Percentiles rank a stretch among this genome's conserved stretches.
Evolutionary conservation across 2,888 invertebrate species (phyloP).

Genomic region (Geotrupes spiniger): DNA sequence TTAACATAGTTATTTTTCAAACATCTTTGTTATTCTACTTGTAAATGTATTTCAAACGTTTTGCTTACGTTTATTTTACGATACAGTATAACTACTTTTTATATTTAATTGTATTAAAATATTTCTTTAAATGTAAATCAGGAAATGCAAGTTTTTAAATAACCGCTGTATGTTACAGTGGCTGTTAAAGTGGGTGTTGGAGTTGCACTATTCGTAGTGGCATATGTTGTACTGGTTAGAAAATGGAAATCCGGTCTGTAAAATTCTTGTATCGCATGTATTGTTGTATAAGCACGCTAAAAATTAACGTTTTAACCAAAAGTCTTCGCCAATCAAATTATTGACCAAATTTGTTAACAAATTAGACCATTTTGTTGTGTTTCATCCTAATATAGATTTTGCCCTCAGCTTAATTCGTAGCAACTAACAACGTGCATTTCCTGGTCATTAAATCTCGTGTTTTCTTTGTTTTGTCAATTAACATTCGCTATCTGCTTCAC

Average conservation of each 20-base stretch:
- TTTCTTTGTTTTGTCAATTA: conserved; percentile 23
- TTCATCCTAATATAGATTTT: conserved; percentile 9
- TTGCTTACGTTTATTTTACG: not conserved
- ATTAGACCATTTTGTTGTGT: conserved; percentile 10
- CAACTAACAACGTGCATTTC: conserved; percentile 48
- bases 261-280: conserved; percentile 27
- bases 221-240: conserved; percentile 81
- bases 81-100: not conserved
- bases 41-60: no score
- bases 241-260: conserved; percentile 74
- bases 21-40: no score
- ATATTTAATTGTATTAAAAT: conserved; percentile 10
- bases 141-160: conserved; percentile 46
- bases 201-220: conserved; percentile 78
- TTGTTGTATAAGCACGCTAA: conserved; percentile 14
- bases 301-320: no score
- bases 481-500: no score
- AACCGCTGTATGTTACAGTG: conserved; percentile 68
- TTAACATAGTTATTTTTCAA: no score
- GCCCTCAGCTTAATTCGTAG: conserved; percentile 15
- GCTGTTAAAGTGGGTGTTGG: conserved; percentile 84
- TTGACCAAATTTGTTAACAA: conserved; percentile 1
- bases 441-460: conserved; percentile 35
- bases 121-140: conserved; percentile 44
- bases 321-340: not conserved